Percentiles rank a stretch among this genome's conserved stretches.
Evolutionary conservation across 2,888 invertebrate genomes (phyloP).

Genomic region (Lithodes maja): DNA sequence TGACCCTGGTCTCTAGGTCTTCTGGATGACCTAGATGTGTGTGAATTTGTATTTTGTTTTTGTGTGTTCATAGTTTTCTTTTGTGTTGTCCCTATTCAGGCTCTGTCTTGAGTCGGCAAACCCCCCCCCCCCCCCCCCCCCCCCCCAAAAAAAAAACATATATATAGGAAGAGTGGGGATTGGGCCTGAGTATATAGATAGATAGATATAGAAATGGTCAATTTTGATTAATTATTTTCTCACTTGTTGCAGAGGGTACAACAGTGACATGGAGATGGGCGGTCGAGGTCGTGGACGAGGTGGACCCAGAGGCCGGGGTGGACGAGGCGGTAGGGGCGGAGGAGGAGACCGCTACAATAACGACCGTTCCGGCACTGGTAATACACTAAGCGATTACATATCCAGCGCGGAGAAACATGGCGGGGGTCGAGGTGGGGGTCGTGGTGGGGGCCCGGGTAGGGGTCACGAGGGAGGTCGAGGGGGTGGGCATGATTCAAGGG

Average conservation of each 20-base stretch:
- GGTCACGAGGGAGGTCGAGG: conserved; percentile 45
- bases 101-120: too few species aligned
- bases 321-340: conserved; percentile 50
- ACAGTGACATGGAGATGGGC: conserved; percentile 55
- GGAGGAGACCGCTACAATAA: conserved; percentile 59
- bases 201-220: too few species aligned
- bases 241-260: conserved; percentile 66
- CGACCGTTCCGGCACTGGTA: conserved; percentile 59
- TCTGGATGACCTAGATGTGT: too few species aligned
- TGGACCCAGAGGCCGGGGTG: conserved; percentile 49
- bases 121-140: too few species aligned
- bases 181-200: too few species aligned
- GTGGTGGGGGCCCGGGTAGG: conserved; percentile 23
- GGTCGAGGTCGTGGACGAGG: conserved; percentile 60
- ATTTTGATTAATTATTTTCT: conserved; percentile 1
- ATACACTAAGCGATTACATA: conserved; percentile 55
- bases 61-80: too few species aligned
- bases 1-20: too few species aligned
- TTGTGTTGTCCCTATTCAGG: too few species aligned
- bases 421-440: conserved; percentile 50
- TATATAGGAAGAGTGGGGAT: too few species aligned
- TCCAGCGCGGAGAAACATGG: conserved; percentile 48
- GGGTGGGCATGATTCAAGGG: conserved; percentile 39
- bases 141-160: too few species aligned
- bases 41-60: too few species aligned